phyloP scores from a whole-genome alignment of 2,888 invertebrate genomes.

The Andrena chrysosceles region DNA sequence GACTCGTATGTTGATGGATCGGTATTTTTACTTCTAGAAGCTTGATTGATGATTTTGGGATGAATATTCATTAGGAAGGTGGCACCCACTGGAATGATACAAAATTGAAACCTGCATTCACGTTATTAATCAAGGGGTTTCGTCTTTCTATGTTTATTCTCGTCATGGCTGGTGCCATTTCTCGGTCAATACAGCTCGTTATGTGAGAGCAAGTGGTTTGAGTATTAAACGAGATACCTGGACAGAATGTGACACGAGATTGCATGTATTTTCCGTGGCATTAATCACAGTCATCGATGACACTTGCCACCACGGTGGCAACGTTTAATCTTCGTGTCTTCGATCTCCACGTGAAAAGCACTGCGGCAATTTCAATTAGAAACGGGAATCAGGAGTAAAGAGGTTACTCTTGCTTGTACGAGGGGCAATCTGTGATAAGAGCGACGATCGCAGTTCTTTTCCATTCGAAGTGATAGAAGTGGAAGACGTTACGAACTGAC shows the following conservation, averaged over 20 bases:
- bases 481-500: background rate
- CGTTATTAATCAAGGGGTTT: conserved; percentile 31
- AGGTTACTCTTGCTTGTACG: conserved; percentile 8
- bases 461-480: background rate
- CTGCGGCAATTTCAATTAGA: conserved; percentile 29
- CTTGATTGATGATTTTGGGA: conserved; percentile 12
- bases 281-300: conserved; percentile 23
- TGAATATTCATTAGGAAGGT: background rate
- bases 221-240: conserved; percentile 2
- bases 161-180: background rate
- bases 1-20: background rate
- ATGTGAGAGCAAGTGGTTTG: conserved; percentile 8
- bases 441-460: background rate
- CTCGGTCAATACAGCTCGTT: conserved; percentile 25
- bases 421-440: no score
- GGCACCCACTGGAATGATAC: background rate
- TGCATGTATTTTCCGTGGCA: background rate
- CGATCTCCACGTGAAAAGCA: background rate
- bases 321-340: conserved; percentile 3
- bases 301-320: background rate
- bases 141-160: background rate
- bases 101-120: background rate
- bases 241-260: conserved; percentile 26
- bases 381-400: background rate
- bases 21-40: background rate